These are phyloP conservation scores for Cepaea nemoralis DNA, from an alignment of 1,140 invertebrate genomes.

Conservation along the genomic window DNA sequence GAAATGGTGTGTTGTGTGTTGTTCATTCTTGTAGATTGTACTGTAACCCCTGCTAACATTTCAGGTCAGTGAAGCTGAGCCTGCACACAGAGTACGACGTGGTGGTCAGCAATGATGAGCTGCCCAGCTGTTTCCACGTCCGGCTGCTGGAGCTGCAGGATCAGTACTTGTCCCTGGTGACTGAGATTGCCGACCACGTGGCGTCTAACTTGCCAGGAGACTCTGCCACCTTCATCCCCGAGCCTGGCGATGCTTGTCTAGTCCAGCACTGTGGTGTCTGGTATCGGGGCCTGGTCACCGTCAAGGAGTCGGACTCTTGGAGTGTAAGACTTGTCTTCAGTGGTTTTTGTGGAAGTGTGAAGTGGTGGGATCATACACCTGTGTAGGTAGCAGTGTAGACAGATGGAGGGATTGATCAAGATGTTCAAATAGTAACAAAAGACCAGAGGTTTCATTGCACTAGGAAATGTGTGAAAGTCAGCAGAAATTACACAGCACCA, in stretches of 20 bases:
- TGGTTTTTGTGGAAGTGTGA: too few species aligned
- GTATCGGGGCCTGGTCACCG: slow-evolving; percentile 7
- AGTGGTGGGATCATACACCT: too few species aligned
- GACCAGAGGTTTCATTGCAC: too few species aligned
- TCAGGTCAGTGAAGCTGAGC: slow-evolving; percentile 5
- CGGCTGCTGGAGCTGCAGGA: slow-evolving; percentile 11
- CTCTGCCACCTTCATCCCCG: neutral
- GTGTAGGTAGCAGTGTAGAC: too few species aligned
- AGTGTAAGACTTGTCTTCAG: slow-evolving; percentile 25
- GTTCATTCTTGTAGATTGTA: too few species aligned
- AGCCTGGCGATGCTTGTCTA: slow-evolving; percentile 14
- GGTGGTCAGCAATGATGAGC: slow-evolving; percentile 25
- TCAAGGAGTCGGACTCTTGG: neutral
- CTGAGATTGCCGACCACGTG: slow-evolving; percentile 19
- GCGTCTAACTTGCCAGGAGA: neutral
- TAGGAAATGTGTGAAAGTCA: too few species aligned
- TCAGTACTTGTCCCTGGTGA: slow-evolving; percentile 15
- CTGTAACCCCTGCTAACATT: too few species aligned
- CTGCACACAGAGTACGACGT: slow-evolving; percentile 32
- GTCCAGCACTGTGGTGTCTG: slow-evolving; percentile 9
- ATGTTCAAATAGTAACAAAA: too few species aligned
- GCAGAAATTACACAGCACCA: too few species aligned
- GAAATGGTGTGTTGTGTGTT: too few species aligned
- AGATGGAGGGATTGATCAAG: too few species aligned
- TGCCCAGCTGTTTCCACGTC: slow-evolving; percentile 28